Conservation (phyloP, 2,797 vertebrate genomes). For the Lithobates pipiens region DNA sequence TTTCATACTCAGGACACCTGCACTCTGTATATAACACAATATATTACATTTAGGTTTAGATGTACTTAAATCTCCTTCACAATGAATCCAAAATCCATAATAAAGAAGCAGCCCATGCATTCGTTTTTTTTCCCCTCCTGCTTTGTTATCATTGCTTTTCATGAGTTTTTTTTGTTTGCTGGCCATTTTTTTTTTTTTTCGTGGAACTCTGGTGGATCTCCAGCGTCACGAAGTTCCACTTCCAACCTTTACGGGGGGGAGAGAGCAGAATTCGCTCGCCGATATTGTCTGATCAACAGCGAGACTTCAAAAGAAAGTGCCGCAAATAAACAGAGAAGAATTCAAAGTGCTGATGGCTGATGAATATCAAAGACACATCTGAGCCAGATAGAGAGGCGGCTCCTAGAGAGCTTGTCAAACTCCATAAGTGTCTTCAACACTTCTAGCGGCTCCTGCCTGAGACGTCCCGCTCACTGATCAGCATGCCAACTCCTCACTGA, state of each 20-base stretch:
- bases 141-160: too few species aligned
- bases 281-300: slow-evolving; percentile 24
- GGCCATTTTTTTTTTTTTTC: not conserved
- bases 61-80: too few species aligned
- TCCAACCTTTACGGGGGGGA: not conserved
- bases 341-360: slow-evolving; percentile 49
- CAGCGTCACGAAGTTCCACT: not conserved
- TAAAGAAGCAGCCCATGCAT: too few species aligned
- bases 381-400: slow-evolving; percentile 15
- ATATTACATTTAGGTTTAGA: too few species aligned
- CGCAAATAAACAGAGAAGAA: slow-evolving; percentile 37
- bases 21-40: too few species aligned
- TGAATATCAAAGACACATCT: slow-evolving; percentile 53
- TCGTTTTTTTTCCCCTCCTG: too few species aligned
- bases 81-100: too few species aligned
- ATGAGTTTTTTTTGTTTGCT: too few species aligned
- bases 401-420: slow-evolving; percentile 35
- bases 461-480: slow-evolving; percentile 6
- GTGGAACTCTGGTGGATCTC: not conserved
- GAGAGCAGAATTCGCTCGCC: not conserved
- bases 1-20: too few species aligned
- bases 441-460: slow-evolving; percentile 23
- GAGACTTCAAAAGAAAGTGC: slow-evolving; percentile 34
- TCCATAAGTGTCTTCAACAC: slow-evolving; percentile 17
- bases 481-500: slow-evolving; percentile 10